Base-by-base conservation (phyloP, 2,797 vertebrate species). In the Enteromius trimaculatus region DNA sequence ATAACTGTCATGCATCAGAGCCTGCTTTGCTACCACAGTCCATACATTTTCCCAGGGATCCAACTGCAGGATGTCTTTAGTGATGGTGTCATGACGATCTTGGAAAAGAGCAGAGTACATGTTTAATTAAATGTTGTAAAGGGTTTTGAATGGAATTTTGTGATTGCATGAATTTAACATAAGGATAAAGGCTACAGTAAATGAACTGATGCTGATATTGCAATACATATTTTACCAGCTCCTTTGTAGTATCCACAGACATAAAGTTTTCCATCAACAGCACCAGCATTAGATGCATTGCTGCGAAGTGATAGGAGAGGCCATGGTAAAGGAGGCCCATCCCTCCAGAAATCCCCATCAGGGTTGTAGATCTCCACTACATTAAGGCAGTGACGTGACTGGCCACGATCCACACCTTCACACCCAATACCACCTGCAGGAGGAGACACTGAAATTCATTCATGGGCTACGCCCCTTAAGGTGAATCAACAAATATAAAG, bases 1-100 rank as follows among this genome's bases (percentile, higher is more conserved):
- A 0, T 99, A 99, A 89, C 93, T 97, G 92, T 99, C 96, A 0
- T 99, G 98, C 98, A 99, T 99, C 90, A 98, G 95, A 86, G 94
- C 96, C 0, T 92, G 87, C 47, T 95, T 88, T 82, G 96, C 95
- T 51, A 96, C 94, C 51, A 96, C 96, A 0, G 96, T 98, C 98
- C 98, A 99, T 66, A 95, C 95, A 82, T 96, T 97, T 80, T 98
- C 96, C 96, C 96, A 96, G 0, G 97, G 96, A 77, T 99, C 95
- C 88, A 99, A 89, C 91, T 98, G 97, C 64, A 99, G 88, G 90
- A 99, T 97, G 89, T 99, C 97, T 89, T 99, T 99, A 81, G 94
- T 96, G 89, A 99, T 98, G 62, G 95, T 92, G 82, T 99, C 97
- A 3, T 99, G 96, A 0, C 98, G 97, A 94, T 96, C 98, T 99